Evolutionary conservation across 2,888 invertebrate species (phyloP).

Genomic region (Drosophila kambysellisi): DNA sequence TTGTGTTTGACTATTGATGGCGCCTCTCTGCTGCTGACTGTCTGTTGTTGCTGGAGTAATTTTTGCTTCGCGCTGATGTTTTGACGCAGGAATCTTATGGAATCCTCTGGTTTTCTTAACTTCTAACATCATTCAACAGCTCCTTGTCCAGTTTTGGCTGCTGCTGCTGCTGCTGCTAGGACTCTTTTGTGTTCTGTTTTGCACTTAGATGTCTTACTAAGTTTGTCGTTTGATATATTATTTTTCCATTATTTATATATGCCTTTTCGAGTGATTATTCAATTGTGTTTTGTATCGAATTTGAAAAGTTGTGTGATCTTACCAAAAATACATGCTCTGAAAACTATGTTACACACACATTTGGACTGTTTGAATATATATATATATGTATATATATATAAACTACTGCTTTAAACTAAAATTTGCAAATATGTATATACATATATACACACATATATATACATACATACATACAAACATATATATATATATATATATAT

Average conservation of each 20-base stretch:
- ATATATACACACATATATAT: neutral
- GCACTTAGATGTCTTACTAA: neutral
- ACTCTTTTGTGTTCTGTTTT: neutral
- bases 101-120: conserved; percentile 81
- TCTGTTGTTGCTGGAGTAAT: conserved; percentile 28
- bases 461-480: neutral
- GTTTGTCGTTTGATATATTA: conserved; percentile 1
- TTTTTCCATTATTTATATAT: conserved; percentile 5
- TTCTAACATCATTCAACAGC: conserved; percentile 82
- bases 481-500: neutral
- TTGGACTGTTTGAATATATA: conserved; percentile 47
- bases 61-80: conserved; percentile 62
- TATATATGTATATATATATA: conserved; percentile 30
- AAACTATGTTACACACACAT: conserved; percentile 52
- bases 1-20: conserved; percentile 13
- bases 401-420: conserved; percentile 49
- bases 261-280: conserved; percentile 2
- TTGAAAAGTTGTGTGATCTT: conserved; percentile 47
- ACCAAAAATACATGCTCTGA: conserved; percentile 56
- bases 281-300: conserved; percentile 26
- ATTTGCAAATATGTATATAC: conserved; percentile 16
- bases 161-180: conserved; percentile 16
- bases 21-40: conserved; percentile 15
- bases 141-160: conserved; percentile 29
- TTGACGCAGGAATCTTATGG: conserved; percentile 81